Percentiles rank a stretch among this genome's conserved stretches.
These are phyloP conservation scores for Meteorus cinctellus DNA, from an alignment of 2,888 invertebrate species.

Conservation along the genomic window DNA sequence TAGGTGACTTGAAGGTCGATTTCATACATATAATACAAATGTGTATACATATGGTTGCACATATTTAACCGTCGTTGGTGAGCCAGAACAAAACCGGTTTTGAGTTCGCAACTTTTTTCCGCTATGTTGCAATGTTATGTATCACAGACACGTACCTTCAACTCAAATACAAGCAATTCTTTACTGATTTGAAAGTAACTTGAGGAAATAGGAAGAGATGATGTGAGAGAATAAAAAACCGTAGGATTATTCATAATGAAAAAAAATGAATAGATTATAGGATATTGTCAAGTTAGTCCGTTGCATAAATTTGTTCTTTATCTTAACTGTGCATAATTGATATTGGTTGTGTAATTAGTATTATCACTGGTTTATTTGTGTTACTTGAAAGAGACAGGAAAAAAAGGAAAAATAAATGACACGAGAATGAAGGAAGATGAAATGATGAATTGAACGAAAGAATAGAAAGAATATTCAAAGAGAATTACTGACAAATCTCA, in stretches of 20 bases:
- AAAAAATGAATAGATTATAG: not conserved
- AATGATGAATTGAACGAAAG: not conserved
- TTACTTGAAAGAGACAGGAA: no score
- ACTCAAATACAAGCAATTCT: no score
- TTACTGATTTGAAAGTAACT: no score
- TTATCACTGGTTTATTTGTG: no score
- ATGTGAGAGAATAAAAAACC: no score
- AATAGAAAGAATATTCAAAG: no score
- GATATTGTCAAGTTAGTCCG: not conserved
- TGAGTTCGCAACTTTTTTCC: not conserved
- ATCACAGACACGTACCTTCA: not conserved
- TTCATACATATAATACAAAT: not conserved
- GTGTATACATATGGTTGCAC: slow-evolving; percentile 2
- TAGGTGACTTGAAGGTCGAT: not conserved
- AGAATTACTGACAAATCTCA: not conserved
- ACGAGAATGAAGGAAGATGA: not conserved
- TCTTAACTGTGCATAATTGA: no score
- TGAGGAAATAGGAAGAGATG: no score
- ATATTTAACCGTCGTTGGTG: slow-evolving; percentile 18
- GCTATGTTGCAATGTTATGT: not conserved
- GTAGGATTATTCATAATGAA: not conserved
- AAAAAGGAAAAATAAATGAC: no score
- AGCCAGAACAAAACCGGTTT: slow-evolving; percentile 4
- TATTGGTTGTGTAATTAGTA: no score
- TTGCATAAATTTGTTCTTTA: not conserved